Base-by-base conservation (phyloP, 2,113 vertebrate species). In the Aramus guarauna region DNA sequence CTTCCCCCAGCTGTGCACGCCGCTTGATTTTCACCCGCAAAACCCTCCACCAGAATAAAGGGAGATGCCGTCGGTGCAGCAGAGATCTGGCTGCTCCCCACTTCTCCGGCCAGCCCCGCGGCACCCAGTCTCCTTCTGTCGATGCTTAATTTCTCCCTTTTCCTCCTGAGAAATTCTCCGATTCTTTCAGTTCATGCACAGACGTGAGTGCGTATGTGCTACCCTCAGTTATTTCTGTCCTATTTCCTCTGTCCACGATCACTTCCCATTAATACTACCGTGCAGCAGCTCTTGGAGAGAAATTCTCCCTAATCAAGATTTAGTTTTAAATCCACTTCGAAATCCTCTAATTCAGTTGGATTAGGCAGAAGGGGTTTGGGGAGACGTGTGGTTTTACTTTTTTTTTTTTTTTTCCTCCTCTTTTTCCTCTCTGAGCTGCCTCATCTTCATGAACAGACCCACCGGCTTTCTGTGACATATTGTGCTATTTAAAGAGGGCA, bases 191-290 rank as follows among this genome's bases (percentile, higher is more conserved):
- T 19, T 39, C 30, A 1, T 8, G 94, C 95, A 86, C 96, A 94
- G 96, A 95, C 59, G 43, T 67, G 79, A 88, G 74, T 12, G 88
- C n/a, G 58, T 93, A 20, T 92, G 90, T 79, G 88, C 93, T 94
- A 34, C 96, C 96, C 95, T 96, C 43, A 0, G 97, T 96, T 96
- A 96, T 97, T 96, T 96, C 96, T 97, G 97, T 94, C 97, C 96
- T 97, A 96, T 93, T 96, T 97, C 97, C 93, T 91, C 96, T 83
- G 74, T 86, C 96, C 96, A 85, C 41, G 96, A 97, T 97, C 96
- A 84, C 95, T 96, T 94, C 89, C 92, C 93, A 91, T 96, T 94
- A 96, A 96, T 93, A 76, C 68, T n/a, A 74, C 74, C 4, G 39
- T 63, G 92, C 95, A 95, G 97, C 87, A 59, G 80, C 97, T 89